Base-by-base conservation (phyloP, 1,140 invertebrate genomes). In the Stenopsyche tienmushanensis region DNA sequence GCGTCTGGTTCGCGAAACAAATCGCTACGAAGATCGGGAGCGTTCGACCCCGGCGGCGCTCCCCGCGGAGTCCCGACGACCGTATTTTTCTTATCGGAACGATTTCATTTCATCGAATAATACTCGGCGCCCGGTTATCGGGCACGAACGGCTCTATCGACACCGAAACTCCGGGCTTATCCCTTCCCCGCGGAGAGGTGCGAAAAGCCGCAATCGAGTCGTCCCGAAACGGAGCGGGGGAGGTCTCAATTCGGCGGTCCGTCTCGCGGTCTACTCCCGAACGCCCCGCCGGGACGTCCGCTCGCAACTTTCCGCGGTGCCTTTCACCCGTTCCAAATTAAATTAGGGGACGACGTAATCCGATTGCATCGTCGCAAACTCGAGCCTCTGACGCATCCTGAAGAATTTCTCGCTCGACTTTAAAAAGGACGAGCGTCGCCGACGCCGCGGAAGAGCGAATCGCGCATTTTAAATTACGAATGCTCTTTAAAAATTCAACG, bases 81-180 rank as follows among this genome's bases (percentile, higher is more conserved):
- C 62, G 57, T 55, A 24, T 62, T 44, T 25, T 13, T 54, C 63
- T 53, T 69, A 65, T 69, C 62, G 39, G 23, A 24, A 42, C 58
- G 42, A 69, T 69, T 69, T 69, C 34, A 69, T 65, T 65, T 52
- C 62, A 64, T 68, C 66, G 62, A 63, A 52, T 64, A 69, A 58
- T 67, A 54, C 57, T 62, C 57, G 10, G 45, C 29, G 13, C 29
- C 53, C 34, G 54, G 55, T 62, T 64, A 69, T 69, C 62, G 57
- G 57, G 44, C 47, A 42, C 49, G 59, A 65, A 64, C 49, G 47
- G 39, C 62, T 53, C 64, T 63, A 66, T 66, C 60, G 60, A 53
- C 55, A 2, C 34, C 34, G 34, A 7, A 39, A 7, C 34, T n/a
- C 45, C 49, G 15, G 26, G 26, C 26, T 24, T 23, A 13, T 24